These are phyloP conservation scores for Phortica variegata DNA, from an alignment of 1,140 invertebrate genomes.

Conservation along the genomic window DNA sequence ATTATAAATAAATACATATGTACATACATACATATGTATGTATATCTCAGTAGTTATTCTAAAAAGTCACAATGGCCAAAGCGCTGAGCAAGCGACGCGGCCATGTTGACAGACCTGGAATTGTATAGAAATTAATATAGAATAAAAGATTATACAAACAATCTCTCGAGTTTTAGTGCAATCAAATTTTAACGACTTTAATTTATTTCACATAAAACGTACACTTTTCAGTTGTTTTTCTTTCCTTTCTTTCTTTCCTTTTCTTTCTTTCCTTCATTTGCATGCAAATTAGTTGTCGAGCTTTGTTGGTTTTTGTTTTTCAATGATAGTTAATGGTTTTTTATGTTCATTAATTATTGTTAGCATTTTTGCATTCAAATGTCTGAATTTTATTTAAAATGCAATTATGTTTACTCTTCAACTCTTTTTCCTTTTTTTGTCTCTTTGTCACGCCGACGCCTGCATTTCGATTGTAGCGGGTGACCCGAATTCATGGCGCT, in stretches of 20 bases:
- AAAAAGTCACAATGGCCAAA: neutral
- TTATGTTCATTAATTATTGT: conserved; percentile 7
- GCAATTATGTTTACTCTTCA: neutral
- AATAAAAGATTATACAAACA: no score
- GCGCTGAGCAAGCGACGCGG: no score
- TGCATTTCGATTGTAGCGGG: no score
- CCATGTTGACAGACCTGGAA: no score
- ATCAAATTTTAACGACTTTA: no score
- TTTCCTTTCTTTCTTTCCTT: neutral
- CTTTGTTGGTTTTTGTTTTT: conserved; percentile 2
- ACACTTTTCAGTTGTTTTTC: neutral
- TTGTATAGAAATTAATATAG: no score
- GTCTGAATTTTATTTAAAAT: neutral
- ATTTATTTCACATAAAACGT: no score
- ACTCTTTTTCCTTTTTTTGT: conserved; percentile 25
- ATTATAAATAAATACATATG: neutral
- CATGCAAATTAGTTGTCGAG: neutral
- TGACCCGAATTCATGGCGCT: conserved; percentile 76
- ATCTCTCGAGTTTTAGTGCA: no score
- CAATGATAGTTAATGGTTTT: conserved; percentile 2
- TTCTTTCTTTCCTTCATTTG: neutral
- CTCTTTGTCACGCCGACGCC: no score
- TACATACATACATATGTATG: neutral
- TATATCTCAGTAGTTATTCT: conserved; percentile 1
- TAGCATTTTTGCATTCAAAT: neutral